Evolutionary conservation across 2,888 invertebrate genomes (phyloP).

Genomic region (Drosophila siamana): DNA sequence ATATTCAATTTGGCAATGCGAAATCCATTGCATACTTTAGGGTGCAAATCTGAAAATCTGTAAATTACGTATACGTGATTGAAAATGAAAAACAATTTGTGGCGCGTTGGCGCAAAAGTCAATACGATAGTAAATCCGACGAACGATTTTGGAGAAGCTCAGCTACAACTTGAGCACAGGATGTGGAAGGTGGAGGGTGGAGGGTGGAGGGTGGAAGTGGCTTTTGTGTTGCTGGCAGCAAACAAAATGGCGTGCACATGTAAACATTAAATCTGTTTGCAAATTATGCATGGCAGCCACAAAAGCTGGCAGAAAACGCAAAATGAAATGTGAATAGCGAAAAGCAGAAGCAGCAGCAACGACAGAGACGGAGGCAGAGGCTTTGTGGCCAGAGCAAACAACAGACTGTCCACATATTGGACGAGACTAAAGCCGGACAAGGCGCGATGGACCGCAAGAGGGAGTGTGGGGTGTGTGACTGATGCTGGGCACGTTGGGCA

Average conservation of each 20-base stretch:
- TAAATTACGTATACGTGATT: conserved; percentile 7
- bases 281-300: conserved; percentile 69
- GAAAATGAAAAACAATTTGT: conserved; percentile 13
- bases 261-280: conserved; percentile 72
- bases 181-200: no score
- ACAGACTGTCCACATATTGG: conserved; percentile 19
- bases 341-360: conserved; percentile 14
- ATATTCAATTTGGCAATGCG: background rate
- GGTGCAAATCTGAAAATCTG: background rate
- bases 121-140: conserved; percentile 16
- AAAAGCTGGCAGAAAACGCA: conserved; percentile 23
- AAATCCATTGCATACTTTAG: conserved; percentile 24
- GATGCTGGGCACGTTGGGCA: conserved; percentile 22
- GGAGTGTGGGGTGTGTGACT: background rate
- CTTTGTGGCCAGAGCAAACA: conserved; percentile 18
- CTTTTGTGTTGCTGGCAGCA: conserved; percentile 47
- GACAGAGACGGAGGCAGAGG: background rate
- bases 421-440: background rate
- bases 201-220: conserved; percentile 7
- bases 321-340: conserved; percentile 17
- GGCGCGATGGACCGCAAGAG: background rate
- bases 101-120: conserved; percentile 2
- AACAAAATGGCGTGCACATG: conserved; percentile 67
- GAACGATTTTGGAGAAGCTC: background rate
- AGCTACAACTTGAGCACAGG: background rate